These are phyloP conservation scores for Metalampra italica DNA, from an alignment of 2,888 invertebrate species.

Conservation along the genomic window DNA sequence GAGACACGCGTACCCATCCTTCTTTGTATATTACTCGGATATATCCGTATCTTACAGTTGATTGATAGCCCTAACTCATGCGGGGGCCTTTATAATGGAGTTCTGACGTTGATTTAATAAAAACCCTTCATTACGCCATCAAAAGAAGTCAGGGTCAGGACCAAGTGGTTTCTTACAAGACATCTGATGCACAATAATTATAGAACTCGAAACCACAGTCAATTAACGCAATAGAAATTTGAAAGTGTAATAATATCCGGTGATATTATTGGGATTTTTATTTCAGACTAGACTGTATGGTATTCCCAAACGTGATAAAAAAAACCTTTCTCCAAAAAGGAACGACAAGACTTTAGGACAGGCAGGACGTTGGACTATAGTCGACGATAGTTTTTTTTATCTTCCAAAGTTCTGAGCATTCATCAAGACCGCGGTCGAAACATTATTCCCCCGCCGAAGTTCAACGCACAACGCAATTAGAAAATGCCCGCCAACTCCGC, in stretches of 20 bases:
- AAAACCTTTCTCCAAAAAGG: neutral
- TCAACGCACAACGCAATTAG: conserved; percentile 54
- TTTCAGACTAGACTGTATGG: neutral
- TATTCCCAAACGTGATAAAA: neutral
- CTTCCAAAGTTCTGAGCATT: conserved; percentile 32
- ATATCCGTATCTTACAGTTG: conserved; percentile 51
- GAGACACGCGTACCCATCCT: conserved; percentile 16
- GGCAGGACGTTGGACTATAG: too few species aligned
- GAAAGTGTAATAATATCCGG: conserved; percentile 11
- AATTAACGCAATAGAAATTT: conserved; percentile 14
- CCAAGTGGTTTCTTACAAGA: conserved; percentile 13
- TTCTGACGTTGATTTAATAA: conserved; percentile 77
- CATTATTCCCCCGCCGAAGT: conserved; percentile 19
- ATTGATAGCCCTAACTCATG: conserved; percentile 57
- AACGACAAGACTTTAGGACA: neutral
- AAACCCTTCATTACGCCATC: conserved; percentile 73
- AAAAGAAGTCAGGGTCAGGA: conserved; percentile 37
- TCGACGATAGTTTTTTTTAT: neutral
- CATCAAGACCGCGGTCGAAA: conserved; percentile 32
- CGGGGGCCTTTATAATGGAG: conserved; percentile 64
- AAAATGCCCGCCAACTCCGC: conserved; percentile 31
- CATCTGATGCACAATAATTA: conserved; percentile 32
- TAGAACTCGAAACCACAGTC: conserved; percentile 10
- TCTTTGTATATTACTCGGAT: conserved; percentile 31
- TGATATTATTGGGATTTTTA: neutral